These are phyloP conservation scores for Amazona vittata DNA, from an alignment of 2,113 vertebrate genomes.

Conservation along the genomic window DNA sequence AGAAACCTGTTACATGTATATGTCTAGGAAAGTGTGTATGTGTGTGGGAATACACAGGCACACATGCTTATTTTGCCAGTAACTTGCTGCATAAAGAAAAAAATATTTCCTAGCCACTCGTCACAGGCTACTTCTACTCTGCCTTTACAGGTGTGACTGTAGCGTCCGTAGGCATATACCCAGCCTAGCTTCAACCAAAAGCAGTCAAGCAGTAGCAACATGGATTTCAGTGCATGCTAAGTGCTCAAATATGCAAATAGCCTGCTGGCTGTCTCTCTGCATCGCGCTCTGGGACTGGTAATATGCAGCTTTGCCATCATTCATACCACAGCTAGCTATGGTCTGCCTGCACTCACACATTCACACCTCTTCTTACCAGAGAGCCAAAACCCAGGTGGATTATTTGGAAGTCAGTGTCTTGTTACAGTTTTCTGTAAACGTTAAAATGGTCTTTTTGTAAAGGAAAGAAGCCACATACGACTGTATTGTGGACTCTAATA, in stretches of 20 bases:
- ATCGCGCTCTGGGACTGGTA: rapidly evolving
- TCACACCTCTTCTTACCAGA: not conserved
- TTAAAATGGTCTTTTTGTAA: slow-evolving; percentile 2
- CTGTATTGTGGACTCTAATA: not conserved
- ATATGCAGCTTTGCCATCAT: not conserved
- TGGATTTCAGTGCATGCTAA: not conserved
- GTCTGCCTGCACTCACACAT: not conserved
- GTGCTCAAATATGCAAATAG: not conserved
- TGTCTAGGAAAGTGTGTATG: rapidly evolving
- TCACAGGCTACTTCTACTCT: not conserved
- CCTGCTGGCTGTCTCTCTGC: not conserved
- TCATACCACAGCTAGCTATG: not conserved
- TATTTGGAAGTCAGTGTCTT: slow-evolving; percentile 28
- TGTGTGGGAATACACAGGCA: rapidly evolving
- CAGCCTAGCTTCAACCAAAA: not conserved
- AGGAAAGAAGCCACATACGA: not conserved
- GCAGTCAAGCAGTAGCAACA: not conserved
- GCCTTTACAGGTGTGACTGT: not conserved
- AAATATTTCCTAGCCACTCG: not conserved
- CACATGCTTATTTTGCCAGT: rapidly evolving
- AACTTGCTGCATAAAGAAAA: not conserved
- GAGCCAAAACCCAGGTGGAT: slow-evolving; percentile 25
- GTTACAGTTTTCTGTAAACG: slow-evolving; percentile 32
- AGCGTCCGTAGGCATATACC: not conserved
- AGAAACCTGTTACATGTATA: not conserved